phyloP scores from a whole-genome alignment of 2,113 vertebrate genomes.

The Neomonachus schauinslandi region DNA sequence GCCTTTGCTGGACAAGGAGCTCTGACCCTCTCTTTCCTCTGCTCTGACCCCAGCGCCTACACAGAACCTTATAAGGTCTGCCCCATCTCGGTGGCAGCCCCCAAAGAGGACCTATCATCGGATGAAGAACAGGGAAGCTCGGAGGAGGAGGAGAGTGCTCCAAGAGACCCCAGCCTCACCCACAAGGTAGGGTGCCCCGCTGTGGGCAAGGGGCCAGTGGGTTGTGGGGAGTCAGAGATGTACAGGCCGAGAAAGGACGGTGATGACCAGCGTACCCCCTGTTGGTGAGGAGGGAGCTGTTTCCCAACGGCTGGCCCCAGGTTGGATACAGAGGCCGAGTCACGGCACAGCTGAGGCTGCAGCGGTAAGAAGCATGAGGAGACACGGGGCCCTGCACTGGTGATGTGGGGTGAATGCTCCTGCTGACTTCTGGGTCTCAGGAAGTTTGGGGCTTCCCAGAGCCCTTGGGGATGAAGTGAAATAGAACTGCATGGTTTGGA shows the following conservation, averaged over 20 bases:
- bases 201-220: neutral
- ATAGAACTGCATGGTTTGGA: neutral
- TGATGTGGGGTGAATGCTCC: neutral
- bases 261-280: neutral
- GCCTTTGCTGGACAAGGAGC: neutral
- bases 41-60: constrained; percentile 90
- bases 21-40: constrained; percentile 22
- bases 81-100: constrained; percentile 82
- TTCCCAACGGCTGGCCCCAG: neutral
- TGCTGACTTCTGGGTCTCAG: too few relatives aligned
- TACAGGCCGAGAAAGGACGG: neutral
- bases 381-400: neutral
- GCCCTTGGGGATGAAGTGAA: neutral
- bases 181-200: constrained; percentile 88
- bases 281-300: neutral
- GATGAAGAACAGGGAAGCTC: constrained; percentile 96
- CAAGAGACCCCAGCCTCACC: constrained; percentile 86
- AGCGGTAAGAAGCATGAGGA: neutral
- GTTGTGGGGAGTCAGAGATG: neutral
- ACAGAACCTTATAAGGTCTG: constrained; percentile 96
- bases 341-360: neutral
- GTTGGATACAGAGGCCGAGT: neutral
- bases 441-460: neutral
- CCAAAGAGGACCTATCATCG: constrained; percentile 80
- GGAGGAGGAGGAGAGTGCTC: constrained; percentile 92